Conservation (phyloP, 23 tunicate species). For the Botrylloides violaceus region DNA sequence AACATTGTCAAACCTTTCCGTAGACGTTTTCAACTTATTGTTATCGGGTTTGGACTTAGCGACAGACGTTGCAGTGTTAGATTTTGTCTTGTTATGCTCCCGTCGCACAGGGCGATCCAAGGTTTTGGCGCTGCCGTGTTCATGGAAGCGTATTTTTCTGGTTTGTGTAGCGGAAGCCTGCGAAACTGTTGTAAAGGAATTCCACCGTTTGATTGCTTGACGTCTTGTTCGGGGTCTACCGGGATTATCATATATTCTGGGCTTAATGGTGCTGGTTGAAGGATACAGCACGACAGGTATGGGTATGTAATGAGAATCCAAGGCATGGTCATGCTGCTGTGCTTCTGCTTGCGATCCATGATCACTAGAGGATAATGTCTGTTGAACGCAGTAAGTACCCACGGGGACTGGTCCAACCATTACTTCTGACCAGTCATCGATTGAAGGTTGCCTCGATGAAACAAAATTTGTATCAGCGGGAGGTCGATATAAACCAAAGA, state of each 20-base stretch:
- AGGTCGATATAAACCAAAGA: not conserved
- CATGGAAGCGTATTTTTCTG: too few species aligned
- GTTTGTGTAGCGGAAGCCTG: not conserved
- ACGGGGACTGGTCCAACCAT: not conserved
- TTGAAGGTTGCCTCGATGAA: not conserved
- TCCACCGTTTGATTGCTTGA: not conserved
- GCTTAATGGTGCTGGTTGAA: not conserved
- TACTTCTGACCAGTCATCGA: not conserved
- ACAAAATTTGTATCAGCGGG: not conserved
- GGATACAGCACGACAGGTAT: not conserved
- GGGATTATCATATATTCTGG: not conserved
- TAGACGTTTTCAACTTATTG: too few species aligned
- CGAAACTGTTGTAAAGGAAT: not conserved
- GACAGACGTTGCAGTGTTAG: too few species aligned
- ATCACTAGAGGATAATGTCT: not conserved
- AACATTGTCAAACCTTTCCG: too few species aligned
- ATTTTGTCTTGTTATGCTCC: too few species aligned
- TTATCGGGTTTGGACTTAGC: too few species aligned
- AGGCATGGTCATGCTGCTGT: not conserved
- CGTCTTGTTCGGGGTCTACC: not conserved
- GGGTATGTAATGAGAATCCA: not conserved
- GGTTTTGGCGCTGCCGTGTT: too few species aligned
- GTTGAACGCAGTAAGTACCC: not conserved
- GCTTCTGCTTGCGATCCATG: not conserved
- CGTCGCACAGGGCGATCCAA: too few species aligned